phyloP scores from a whole-genome alignment of 2,797 vertebrate species.

The Chaunax sp. region DNA sequence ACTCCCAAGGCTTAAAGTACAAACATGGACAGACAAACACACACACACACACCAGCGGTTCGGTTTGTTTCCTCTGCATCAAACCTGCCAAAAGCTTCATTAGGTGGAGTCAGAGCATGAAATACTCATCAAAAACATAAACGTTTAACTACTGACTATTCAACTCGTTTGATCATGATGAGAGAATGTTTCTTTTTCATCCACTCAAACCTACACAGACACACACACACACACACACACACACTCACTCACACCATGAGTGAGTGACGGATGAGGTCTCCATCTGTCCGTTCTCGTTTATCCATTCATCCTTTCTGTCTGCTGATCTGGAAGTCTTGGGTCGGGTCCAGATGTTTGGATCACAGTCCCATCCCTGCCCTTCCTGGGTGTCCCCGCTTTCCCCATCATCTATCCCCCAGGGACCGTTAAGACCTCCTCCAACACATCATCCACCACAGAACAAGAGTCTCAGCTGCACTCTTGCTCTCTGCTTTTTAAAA shows the following conservation, averaged over 20 bases:
- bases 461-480: conserved; percentile 69
- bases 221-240: conserved; percentile 6
- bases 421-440: conserved; percentile 72
- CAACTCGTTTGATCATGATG: background rate
- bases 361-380: conserved; percentile 56
- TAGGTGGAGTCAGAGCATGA: background rate
- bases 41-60: background rate
- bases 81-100: background rate
- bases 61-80: conserved; percentile 3
- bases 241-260: background rate
- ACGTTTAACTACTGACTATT: background rate
- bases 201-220: conserved; percentile 23
- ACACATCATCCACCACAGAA: conserved; percentile 56
- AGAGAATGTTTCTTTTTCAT: conserved; percentile 10
- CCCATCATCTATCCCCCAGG: conserved; percentile 47
- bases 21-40: conserved; percentile 51
- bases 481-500: conserved; percentile 61
- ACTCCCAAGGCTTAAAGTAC: conserved; percentile 69
- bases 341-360: conserved; percentile 81
- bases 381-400: conserved; percentile 72
- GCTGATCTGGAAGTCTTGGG: conserved; percentile 61
- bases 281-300: conserved; percentile 14
- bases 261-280: conserved; percentile 29
- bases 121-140: background rate
- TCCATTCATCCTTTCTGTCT: conserved; percentile 24